These are phyloP conservation scores for Mystacornis crossleyi DNA, from an alignment of 2,113 vertebrate genomes.

Conservation along the genomic window DNA sequence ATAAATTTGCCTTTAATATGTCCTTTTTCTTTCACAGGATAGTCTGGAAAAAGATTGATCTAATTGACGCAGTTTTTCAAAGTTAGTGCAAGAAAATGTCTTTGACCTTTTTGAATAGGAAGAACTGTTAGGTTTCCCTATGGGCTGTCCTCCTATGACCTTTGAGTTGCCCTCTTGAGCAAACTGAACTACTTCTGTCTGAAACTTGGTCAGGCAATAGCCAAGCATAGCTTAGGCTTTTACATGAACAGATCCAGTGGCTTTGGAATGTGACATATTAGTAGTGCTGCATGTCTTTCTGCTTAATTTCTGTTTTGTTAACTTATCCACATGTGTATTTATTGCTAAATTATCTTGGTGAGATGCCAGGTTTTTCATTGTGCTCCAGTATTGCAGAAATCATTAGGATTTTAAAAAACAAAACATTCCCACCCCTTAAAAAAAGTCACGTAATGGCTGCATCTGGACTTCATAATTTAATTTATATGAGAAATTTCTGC, in stretches of 20 bases:
- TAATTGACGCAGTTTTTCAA: not conserved
- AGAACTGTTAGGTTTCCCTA: not conserved
- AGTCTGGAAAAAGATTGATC: not conserved
- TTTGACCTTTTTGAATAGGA: not conserved
- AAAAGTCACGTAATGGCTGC: not conserved
- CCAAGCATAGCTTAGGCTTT: not conserved
- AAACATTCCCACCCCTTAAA: constrained; percentile 17
- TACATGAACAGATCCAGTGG: not conserved
- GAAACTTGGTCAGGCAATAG: not conserved
- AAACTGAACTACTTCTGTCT: not conserved
- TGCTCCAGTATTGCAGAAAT: constrained; percentile 26
- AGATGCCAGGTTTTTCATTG: not conserved
- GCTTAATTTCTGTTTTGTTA: constrained; percentile 19
- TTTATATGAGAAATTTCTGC: not conserved
- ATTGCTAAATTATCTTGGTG: not conserved
- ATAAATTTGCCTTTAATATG: not conserved
- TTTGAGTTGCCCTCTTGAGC: not conserved
- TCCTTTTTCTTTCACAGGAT: not conserved
- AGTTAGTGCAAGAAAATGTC: not conserved
- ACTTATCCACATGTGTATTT: constrained; percentile 7
- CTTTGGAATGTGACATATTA: not conserved
- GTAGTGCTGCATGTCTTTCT: not conserved
- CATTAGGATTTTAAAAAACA: constrained; percentile 4
- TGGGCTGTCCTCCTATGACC: constrained; percentile 6
- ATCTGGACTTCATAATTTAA: not conserved